A percentile compares a stretch with the other conserved stretches of the same genome.
These are phyloP conservation scores for Melikaiella ostensackeni DNA, from an alignment of 2,888 invertebrate species.

Conservation along the genomic window DNA sequence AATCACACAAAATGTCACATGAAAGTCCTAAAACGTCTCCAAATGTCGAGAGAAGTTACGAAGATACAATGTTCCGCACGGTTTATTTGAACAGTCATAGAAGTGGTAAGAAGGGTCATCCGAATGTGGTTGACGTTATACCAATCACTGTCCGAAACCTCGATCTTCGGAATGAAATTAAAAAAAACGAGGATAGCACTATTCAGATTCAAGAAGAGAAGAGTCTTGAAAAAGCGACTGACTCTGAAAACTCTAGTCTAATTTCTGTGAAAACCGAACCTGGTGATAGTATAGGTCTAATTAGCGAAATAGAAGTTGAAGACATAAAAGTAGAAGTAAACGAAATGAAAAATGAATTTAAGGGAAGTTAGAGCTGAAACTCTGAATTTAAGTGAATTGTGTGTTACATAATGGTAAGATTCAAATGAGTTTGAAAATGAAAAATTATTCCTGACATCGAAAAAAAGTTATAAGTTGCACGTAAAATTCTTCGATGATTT, in stretches of 20 bases:
- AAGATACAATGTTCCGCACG: background rate
- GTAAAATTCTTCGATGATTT: no score
- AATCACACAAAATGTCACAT: background rate
- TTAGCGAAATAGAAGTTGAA: background rate
- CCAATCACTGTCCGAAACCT: background rate
- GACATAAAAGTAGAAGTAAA: background rate
- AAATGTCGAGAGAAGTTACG: background rate
- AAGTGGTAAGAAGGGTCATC: background rate
- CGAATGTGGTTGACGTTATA: background rate
- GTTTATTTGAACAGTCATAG: background rate
- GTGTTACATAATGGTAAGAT: background rate
- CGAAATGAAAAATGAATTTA: no score
- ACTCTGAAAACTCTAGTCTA: background rate
- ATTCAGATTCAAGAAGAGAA: background rate
- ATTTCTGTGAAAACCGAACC: background rate
- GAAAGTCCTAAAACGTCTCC: background rate
- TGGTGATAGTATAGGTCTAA: background rate
- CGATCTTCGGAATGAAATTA: background rate
- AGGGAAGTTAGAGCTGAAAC: background rate
- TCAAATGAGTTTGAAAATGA: background rate
- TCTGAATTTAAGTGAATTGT: background rate
- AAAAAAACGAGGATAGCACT: background rate
- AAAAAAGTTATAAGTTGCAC: no score
- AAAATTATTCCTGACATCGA: no score
- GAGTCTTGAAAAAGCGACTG: constrained; percentile 7